Conservation (phyloP, 2,797 vertebrate genomes). For the Pygocentrus nattereri region DNA sequence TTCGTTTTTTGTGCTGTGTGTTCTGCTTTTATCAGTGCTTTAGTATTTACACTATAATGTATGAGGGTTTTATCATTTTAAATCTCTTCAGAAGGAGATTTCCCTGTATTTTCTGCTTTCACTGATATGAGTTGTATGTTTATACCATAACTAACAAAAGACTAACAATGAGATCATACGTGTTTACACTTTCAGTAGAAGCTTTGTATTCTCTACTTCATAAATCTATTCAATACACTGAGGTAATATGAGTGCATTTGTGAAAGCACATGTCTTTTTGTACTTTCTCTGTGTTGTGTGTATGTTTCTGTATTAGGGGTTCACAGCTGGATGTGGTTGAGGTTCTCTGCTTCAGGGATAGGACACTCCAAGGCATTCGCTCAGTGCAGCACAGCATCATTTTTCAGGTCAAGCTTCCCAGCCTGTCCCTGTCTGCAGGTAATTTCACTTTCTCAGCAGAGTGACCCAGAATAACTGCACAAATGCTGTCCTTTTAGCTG, state of each 20-base stretch:
- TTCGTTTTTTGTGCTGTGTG: neutral
- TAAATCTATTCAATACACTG: neutral
- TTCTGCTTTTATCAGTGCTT: neutral
- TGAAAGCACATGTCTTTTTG: neutral
- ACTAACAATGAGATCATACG: neutral
- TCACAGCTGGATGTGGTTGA: constrained; percentile 81
- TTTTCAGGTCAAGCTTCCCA: constrained; percentile 89
- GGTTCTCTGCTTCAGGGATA: constrained; percentile 93
- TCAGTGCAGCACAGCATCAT: constrained; percentile 90
- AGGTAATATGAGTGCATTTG: neutral
- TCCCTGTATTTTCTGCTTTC: neutral
- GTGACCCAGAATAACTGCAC: neutral
- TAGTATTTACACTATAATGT: neutral
- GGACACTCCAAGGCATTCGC: constrained; percentile 91
- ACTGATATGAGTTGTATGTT: neutral
- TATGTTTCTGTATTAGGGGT: constrained; percentile 79
- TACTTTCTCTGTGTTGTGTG: constrained; percentile 20
- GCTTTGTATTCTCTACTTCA: neutral
- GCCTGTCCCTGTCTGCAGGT: constrained; percentile 84
- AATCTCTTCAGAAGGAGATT: too few species aligned
- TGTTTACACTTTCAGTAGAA: neutral
- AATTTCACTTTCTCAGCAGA: constrained; percentile 55
- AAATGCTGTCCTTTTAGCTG: constrained; percentile 26
- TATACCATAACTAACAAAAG: neutral
- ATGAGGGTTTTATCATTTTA: neutral